Conservation (phyloP, 2,888 invertebrate species). For the Parnassius apollo region DNA sequence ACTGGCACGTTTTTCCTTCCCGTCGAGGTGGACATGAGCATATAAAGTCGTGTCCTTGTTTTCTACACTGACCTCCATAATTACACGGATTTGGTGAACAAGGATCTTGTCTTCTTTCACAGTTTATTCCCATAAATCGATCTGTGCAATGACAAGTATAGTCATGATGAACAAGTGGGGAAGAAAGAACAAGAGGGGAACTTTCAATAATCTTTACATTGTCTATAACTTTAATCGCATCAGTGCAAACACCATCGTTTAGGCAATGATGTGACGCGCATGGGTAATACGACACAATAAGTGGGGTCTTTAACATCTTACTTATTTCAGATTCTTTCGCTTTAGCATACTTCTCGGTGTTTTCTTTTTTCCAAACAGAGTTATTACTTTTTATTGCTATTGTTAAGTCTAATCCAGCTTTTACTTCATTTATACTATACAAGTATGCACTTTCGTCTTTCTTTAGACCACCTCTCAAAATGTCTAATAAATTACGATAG, state of each 20-base stretch:
- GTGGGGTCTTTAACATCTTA: constrained; percentile 82
- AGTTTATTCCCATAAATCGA: constrained; percentile 90
- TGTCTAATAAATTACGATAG: constrained; percentile 87
- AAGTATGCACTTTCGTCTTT: constrained; percentile 84
- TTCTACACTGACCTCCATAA: constrained; percentile 90
- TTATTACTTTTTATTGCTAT: constrained; percentile 83
- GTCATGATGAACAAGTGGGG: constrained; percentile 89
- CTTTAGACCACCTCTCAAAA: constrained; percentile 84
- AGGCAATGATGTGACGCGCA: constrained; percentile 87
- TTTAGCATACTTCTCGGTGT: constrained; percentile 83
- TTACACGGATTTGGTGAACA: constrained; percentile 94
- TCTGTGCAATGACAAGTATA: constrained; percentile 90
- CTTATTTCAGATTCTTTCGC: constrained; percentile 84
- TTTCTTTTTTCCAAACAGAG: constrained; percentile 83
- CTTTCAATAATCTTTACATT: constrained; percentile 90
- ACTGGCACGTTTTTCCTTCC: constrained; percentile 92
- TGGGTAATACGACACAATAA: constrained; percentile 88
- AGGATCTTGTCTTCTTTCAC: constrained; percentile 94
- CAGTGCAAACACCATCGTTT: constrained; percentile 89
- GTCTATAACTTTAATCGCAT: constrained; percentile 85
- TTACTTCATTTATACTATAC: constrained; percentile 87
- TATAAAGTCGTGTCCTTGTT: constrained; percentile 91
- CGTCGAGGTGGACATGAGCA: constrained; percentile 90
- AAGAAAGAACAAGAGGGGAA: constrained; percentile 89
- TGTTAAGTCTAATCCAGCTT: constrained; percentile 85